phyloP scores from a whole-genome alignment of 64 coral and sea anemone species.

The Trachythela sp. region DNA sequence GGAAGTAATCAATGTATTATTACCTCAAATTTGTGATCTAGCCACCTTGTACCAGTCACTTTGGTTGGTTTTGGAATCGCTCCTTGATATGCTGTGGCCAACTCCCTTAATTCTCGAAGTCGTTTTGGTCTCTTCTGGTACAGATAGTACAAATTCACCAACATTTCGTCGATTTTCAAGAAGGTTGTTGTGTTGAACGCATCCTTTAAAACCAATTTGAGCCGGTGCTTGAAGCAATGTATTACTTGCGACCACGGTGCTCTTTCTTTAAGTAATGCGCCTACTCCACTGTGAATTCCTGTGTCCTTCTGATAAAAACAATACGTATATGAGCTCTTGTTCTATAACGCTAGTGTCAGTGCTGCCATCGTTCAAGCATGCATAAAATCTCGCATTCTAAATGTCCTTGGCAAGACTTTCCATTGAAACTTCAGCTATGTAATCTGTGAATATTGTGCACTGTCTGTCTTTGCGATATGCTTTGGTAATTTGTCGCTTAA shows the following conservation, averaged over 20 bases:
- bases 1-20: background rate
- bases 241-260: background rate
- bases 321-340: slow-evolving; percentile 4
- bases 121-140: slow-evolving; percentile 20
- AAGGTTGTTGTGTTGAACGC: background rate
- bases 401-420: background rate
- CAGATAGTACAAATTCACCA: slow-evolving; percentile 9
- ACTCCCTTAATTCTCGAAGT: slow-evolving; percentile 3
- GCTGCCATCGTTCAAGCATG: background rate
- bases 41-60: background rate
- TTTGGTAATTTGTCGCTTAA: background rate
- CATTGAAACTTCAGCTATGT: background rate
- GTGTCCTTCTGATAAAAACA: background rate
- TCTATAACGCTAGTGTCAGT: background rate
- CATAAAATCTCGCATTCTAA: background rate
- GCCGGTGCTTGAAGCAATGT: slow-evolving; percentile 12
- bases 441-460: background rate
- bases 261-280: background rate
- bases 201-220: slow-evolving; percentile 5
- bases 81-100: slow-evolving; percentile 24
- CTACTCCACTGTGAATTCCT: background rate
- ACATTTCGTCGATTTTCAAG: background rate
- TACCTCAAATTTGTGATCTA: background rate
- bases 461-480: slow-evolving; percentile 11
- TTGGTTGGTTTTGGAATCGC: background rate